Percentiles rank a stretch among this genome's conserved stretches.
These are phyloP conservation scores for Parelbella ahira DNA, from an alignment of 2,888 invertebrate species.

Conservation along the genomic window DNA sequence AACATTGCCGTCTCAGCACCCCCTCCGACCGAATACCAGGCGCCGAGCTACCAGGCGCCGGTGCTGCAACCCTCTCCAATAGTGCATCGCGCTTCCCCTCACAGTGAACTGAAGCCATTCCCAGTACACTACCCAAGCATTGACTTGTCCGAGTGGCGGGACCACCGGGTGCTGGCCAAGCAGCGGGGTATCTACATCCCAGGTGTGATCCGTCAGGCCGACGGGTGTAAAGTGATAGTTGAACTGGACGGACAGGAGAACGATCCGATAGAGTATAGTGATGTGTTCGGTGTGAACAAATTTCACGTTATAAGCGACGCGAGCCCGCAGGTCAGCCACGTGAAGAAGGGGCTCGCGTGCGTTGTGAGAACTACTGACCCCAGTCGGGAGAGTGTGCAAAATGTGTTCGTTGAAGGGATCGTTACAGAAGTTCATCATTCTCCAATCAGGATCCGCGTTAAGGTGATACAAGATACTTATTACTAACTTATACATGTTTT, in stretches of 20 bases:
- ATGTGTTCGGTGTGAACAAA: conserved; percentile 89
- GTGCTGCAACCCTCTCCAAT: conserved; percentile 62
- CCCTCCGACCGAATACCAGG: conserved; percentile 52
- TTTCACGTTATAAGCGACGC: conserved; percentile 96
- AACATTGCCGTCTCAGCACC: conserved; percentile 45
- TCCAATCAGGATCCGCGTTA: conserved; percentile 71
- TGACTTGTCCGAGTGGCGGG: conserved; percentile 96
- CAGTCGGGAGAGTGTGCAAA: conserved; percentile 81
- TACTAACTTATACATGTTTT: no score
- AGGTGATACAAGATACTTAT: no score
- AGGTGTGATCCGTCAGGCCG: conserved; percentile 90
- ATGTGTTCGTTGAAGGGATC: conserved; percentile 91
- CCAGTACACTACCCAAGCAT: conserved; percentile 81
- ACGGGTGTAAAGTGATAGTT: conserved; percentile 86
- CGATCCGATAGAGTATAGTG: conserved; percentile 85
- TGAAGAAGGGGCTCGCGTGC: conserved; percentile 89
- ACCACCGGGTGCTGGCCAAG: conserved; percentile 94
- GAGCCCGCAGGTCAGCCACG: conserved; percentile 91
- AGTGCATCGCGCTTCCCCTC: conserved; percentile 75
- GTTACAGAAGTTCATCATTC: conserved; percentile 81
- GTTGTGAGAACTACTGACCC: conserved; percentile 86
- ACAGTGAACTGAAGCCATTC: conserved; percentile 74
- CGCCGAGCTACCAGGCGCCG: conserved; percentile 48
- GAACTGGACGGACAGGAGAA: conserved; percentile 89
- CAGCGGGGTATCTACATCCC: conserved; percentile 91